Evolutionary conservation across 2,888 invertebrate genomes (phyloP).

Genomic region (Euplagia quadripunctaria): DNA sequence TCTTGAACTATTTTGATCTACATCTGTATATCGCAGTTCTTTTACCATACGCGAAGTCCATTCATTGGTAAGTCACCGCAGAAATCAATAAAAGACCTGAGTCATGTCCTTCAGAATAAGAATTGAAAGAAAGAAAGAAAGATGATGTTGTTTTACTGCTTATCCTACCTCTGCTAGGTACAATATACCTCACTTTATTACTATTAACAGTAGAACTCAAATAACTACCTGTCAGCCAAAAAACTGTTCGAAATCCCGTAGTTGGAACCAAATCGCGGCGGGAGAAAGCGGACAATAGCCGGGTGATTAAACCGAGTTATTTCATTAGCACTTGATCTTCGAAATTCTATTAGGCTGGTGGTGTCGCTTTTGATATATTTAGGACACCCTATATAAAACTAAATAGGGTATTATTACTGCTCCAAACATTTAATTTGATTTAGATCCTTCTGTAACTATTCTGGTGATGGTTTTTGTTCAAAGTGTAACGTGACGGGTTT

Average conservation of each 20-base stretch:
- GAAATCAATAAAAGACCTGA: not conserved
- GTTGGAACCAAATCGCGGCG: slow-evolving; percentile 35
- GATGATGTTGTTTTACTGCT: not conserved
- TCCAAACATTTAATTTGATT: slow-evolving; percentile 31
- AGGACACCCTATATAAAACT: slow-evolving; percentile 25
- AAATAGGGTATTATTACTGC: slow-evolving; percentile 23
- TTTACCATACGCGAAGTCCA: too few relatives aligned
- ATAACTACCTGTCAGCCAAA: not conserved
- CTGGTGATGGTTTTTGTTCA: not conserved
- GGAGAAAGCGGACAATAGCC: slow-evolving; percentile 56
- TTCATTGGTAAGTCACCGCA: too few relatives aligned
- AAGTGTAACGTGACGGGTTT: slow-evolving; percentile 23
- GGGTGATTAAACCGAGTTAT: slow-evolving; percentile 69
- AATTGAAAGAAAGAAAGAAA: too few relatives aligned
- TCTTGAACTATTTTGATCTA: too few relatives aligned
- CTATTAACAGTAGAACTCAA: not conserved
- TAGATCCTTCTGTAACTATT: not conserved
- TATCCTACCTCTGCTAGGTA: too few relatives aligned
- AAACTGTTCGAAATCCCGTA: slow-evolving; percentile 22
- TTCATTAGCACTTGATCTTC: slow-evolving; percentile 69
- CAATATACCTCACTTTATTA: not conserved
- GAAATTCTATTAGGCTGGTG: slow-evolving; percentile 57
- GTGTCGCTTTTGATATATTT: slow-evolving; percentile 52
- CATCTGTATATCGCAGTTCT: too few relatives aligned
- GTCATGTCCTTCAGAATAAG: not conserved